Evolutionary conservation across 2,888 invertebrate species (phyloP).

Genomic region (Volucella inflata): DNA sequence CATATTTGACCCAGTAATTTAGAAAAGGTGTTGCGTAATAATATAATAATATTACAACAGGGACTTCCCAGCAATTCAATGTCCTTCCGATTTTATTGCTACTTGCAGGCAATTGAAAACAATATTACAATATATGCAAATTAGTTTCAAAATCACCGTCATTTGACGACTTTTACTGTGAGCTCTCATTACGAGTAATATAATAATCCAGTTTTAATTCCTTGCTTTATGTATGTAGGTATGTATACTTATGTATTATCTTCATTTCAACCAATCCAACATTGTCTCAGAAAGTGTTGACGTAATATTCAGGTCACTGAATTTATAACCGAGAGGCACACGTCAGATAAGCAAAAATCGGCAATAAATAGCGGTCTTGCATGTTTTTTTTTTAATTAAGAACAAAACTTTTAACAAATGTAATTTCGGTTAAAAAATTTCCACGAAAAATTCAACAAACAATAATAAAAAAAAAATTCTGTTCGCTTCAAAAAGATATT

Average conservation of each 20-base stretch:
- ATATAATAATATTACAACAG: background rate
- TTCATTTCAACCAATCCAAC: slow-evolving; percentile 2
- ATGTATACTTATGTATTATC: background rate
- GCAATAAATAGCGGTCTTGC: background rate
- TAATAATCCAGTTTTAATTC: slow-evolving; percentile 41
- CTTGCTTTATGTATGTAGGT: slow-evolving; percentile 12
- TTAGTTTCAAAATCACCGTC: slow-evolving; percentile 20
- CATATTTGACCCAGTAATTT: slow-evolving; percentile 29
- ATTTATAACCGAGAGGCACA: slow-evolving; percentile 18
- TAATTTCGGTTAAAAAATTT: slow-evolving; percentile 15
- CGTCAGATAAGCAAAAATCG: background rate
- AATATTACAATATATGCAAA: slow-evolving; percentile 45
- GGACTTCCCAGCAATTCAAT: slow-evolving; percentile 9
- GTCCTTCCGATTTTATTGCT: background rate
- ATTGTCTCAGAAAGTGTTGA: slow-evolving; percentile 22
- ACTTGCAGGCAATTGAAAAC: background rate
- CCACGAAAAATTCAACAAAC: no score
- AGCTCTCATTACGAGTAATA: background rate
- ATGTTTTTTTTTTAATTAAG: slow-evolving; percentile 30
- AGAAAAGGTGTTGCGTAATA: slow-evolving; percentile 1
- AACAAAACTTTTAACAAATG: slow-evolving; percentile 33
- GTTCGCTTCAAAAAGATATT: background rate
- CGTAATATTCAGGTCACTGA: slow-evolving; percentile 53
- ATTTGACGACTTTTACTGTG: slow-evolving; percentile 32
- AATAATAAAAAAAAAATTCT: background rate